Evolutionary conservation across 2,113 vertebrate genomes (phyloP), one percentile per base, ranked within the genome.

Genomic region (Callionymus lyra): DNA sequence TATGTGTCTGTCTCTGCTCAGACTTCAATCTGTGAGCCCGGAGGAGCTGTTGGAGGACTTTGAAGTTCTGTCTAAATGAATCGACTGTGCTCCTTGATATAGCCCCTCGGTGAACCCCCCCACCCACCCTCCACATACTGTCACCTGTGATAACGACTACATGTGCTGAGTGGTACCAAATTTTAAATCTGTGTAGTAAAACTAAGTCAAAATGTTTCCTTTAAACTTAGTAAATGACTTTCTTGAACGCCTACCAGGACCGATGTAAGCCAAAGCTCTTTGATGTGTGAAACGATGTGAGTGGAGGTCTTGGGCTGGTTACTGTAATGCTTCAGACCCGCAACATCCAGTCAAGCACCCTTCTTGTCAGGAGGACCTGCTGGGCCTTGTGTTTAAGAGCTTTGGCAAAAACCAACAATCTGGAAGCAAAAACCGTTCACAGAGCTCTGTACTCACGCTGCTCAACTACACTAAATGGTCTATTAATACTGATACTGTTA

Each of bases 61-160:
- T 82, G 80, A 82, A 77, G 76, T 82, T 71, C 44, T 59, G 68
- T 74, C 70, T 74, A 81, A 81, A 82, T 74, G 70, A 77, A 81
- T 74, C 63, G 66, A 76, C 65, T 74, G 50, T 63, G 76, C 63
- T 80, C 64, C 71, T 68, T 65, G 63, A 80, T 72, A 58, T 54
- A 57, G 62, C 72, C 74, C 72, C 58, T 16, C 65, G 59, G 60
- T 63, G 60, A 59, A 56, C 50, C 12, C 46, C 49, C 63, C 37
- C 46, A 51, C 63, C 37, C 49, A 53, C 56, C 53, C 67, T 46
- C 37, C 52, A n/a, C 32, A 48, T 64, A 53, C 69, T 63, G 72
- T 66, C 73, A 77, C 77, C 75, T 66, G 59, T 65, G 68, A 79
- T 72, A 63, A 80, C 77, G 56, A 54, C 59, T 42, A 35, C n/a